Percentiles rank a stretch among this genome's conserved stretches.
phyloP scores from a whole-genome alignment of 1,140 invertebrate species.

The Physella acuta region DNA sequence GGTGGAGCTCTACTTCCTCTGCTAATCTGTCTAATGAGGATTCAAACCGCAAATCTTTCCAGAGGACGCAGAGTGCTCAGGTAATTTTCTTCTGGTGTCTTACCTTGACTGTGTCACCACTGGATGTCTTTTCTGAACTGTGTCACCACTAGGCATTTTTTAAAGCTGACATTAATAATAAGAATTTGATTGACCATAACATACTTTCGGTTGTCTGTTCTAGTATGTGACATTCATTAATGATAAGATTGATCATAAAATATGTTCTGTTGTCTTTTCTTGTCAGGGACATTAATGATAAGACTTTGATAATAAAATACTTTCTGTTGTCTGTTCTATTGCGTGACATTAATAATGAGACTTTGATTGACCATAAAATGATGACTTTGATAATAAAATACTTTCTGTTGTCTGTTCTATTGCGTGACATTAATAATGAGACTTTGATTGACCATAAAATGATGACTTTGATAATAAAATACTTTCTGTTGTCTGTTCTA shows the following conservation, averaged over 20 bases:
- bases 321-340: too few species aligned
- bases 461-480: too few species aligned
- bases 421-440: too few species aligned
- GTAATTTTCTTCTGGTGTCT: constrained; percentile 39
- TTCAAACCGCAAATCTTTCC: constrained; percentile 62
- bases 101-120: neutral
- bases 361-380: too few species aligned
- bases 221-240: neutral
- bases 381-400: too few species aligned
- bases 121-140: neutral
- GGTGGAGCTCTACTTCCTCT: constrained; percentile 51
- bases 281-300: too few species aligned
- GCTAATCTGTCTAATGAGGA: constrained; percentile 61
- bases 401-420: too few species aligned
- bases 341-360: too few species aligned
- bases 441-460: too few species aligned
- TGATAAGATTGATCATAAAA: neutral
- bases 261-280: neutral
- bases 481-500: too few species aligned
- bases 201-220: neutral
- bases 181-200: neutral
- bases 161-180: neutral
- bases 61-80: constrained; percentile 63
- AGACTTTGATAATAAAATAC: too few species aligned
- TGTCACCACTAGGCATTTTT: neutral